Conservation (phyloP, 1,140 invertebrate genomes). For the Hormaphis cornu region DNA sequence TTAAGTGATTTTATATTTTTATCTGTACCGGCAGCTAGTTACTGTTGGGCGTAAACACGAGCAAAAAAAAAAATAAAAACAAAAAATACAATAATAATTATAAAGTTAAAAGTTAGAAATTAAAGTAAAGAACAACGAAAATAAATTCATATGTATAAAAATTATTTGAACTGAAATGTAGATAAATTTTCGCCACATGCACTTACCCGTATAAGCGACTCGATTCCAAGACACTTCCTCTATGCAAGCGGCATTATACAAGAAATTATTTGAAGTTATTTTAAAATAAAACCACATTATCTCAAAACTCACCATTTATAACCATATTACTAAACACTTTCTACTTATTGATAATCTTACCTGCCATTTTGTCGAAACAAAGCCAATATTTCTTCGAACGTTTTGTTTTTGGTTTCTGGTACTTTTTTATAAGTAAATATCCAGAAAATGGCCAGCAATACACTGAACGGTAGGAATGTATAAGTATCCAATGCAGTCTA, state of each 20-base stretch:
- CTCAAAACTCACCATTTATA: too few relatives aligned
- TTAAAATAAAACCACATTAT: too few relatives aligned
- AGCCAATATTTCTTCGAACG: constrained; percentile 91
- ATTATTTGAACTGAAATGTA: background rate
- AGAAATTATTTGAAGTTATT: background rate
- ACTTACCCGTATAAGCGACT: constrained; percentile 28
- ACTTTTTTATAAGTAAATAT: constrained; percentile 96
- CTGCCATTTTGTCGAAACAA: constrained; percentile 79
- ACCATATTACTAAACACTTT: background rate
- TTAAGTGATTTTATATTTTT: background rate
- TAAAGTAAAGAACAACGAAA: background rate
- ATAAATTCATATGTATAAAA: background rate
- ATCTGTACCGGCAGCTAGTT: too few relatives aligned
- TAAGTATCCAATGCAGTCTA: constrained; percentile 85
- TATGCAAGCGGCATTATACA: background rate
- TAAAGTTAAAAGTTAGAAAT: too few relatives aligned
- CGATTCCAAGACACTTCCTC: constrained; percentile 26
- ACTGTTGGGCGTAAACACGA: background rate
- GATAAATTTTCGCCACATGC: background rate
- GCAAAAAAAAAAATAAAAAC: background rate
- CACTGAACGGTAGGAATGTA: constrained; percentile 95
- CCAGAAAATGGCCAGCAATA: constrained; percentile 90
- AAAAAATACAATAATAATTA: too few relatives aligned
- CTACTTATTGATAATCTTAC: constrained; percentile 43
- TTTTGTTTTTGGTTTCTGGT: constrained; percentile 98